These are phyloP conservation scores for Proisotoma minuta DNA, from an alignment of 2,888 invertebrate species.

Conservation along the genomic window DNA sequence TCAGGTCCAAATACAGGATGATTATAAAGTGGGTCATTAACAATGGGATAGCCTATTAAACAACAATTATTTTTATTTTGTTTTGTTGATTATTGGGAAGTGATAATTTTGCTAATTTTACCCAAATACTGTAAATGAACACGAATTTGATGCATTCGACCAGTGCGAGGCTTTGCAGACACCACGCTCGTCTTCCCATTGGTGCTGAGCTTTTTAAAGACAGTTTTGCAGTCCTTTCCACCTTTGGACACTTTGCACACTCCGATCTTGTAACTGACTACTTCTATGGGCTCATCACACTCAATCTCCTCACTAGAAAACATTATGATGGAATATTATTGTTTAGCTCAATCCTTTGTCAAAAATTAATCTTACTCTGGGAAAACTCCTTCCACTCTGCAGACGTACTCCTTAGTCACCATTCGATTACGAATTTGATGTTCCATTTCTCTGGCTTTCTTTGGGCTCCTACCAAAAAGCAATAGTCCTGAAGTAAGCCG, in stretches of 20 bases:
- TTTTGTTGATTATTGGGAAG: no score
- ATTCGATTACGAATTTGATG: conserved; percentile 85
- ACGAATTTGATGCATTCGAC: conserved; percentile 97
- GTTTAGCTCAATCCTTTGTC: no score
- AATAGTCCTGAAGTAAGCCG: conserved; percentile 84
- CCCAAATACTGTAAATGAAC: conserved; percentile 97
- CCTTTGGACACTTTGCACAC: conserved; percentile 88
- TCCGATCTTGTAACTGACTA: conserved; percentile 91
- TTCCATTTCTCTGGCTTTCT: conserved; percentile 91
- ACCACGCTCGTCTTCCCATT: conserved; percentile 90
- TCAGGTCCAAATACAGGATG: conserved; percentile 90
- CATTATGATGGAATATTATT: background rate
- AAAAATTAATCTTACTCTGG: conserved; percentile 84
- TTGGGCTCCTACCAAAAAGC: conserved; percentile 86
- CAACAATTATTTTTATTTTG: conserved; percentile 8
- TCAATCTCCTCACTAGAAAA: conserved; percentile 69
- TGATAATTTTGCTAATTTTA: conserved; percentile 49
- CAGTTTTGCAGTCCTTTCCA: conserved; percentile 88
- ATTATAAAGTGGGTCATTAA: conserved; percentile 96
- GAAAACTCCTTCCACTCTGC: conserved; percentile 88
- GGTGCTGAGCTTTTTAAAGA: conserved; percentile 82
- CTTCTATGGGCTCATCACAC: conserved; percentile 85
- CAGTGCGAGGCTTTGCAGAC: conserved; percentile 88
- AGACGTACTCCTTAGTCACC: conserved; percentile 91
- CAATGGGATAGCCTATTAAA: conserved; percentile 81